phyloP scores from a whole-genome alignment of 2,797 vertebrate species.

The Aeoliscus strigatus region DNA sequence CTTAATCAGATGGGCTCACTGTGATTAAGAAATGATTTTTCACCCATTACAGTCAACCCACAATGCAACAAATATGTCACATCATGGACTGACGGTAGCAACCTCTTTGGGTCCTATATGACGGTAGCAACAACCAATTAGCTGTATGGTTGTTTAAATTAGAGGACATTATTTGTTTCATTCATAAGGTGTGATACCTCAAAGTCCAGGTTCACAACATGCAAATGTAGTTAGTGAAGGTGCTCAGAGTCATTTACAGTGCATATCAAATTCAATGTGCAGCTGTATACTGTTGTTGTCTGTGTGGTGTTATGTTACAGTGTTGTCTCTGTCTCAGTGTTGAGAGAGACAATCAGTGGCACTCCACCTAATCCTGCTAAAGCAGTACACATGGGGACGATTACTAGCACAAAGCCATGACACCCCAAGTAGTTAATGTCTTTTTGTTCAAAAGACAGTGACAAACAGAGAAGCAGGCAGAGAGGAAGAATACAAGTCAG shows the following conservation, averaged over 20 bases:
- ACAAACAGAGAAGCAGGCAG: constrained; percentile 39
- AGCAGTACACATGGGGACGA: constrained; percentile 65
- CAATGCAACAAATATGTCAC: too few species aligned
- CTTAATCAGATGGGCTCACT: too few species aligned
- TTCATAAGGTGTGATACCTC: too few species aligned
- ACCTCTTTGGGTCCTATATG: too few species aligned
- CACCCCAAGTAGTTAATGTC: constrained; percentile 68
- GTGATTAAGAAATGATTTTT: too few species aligned
- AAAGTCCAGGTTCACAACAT: too few species aligned
- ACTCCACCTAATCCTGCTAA: constrained; percentile 66
- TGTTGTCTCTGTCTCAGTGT: constrained; percentile 22
- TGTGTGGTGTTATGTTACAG: constrained; percentile 27
- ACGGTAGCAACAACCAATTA: too few species aligned
- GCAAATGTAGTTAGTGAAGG: background rate
- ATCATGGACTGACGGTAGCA: too few species aligned
- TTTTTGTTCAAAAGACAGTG: constrained; percentile 62
- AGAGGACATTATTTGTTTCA: background rate
- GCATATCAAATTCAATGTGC: background rate
- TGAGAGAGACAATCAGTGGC: constrained; percentile 53
- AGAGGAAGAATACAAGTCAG: constrained; percentile 43
- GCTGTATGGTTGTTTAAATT: too few species aligned
- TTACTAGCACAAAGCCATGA: constrained; percentile 69
- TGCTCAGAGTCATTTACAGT: constrained; percentile 17
- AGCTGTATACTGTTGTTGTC: constrained; percentile 10
- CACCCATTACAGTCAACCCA: too few species aligned